A percentile compares a stretch with the other conserved stretches of the same genome.
Evolutionary conservation across 1,140 invertebrate species (phyloP).

Genomic region (Apolygus lucorum): DNA sequence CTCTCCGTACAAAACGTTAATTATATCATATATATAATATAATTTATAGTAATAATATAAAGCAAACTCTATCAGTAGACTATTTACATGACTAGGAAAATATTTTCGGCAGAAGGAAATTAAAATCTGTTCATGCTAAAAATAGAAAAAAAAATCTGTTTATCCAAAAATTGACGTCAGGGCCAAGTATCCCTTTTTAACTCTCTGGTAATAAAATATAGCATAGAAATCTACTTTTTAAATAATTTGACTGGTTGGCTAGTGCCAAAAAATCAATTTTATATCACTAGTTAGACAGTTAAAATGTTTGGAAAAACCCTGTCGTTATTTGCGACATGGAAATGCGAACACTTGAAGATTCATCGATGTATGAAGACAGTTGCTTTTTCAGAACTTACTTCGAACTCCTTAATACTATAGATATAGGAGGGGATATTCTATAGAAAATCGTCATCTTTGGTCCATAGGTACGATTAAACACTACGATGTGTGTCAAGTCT

Average conservation of each 20-base stretch:
- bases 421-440: not conserved
- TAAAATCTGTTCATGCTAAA: constrained; percentile 15
- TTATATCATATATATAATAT: not conserved
- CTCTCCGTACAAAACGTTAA: constrained; percentile 6
- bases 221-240: constrained; percentile 9
- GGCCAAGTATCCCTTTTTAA: not conserved
- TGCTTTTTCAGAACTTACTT: too few relatives aligned
- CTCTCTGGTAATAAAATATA: constrained; percentile 15
- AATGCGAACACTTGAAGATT: constrained; percentile 15
- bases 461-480: not conserved
- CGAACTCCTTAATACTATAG: too few relatives aligned
- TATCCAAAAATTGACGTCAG: constrained; percentile 1
- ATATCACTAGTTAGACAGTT: constrained; percentile 16
- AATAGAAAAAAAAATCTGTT: constrained; percentile 4
- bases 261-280: constrained; percentile 5
- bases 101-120: constrained; percentile 16
- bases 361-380: constrained; percentile 8
- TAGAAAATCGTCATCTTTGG: not conserved
- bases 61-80: constrained; percentile 7
- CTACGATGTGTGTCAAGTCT: too few relatives aligned
- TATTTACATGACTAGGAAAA: constrained; percentile 15
- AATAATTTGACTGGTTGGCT: constrained; percentile 14
- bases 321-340: constrained; percentile 6
- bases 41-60: not conserved
- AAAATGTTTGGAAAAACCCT: constrained; percentile 7